Evolutionary conservation across 2,113 vertebrate species (phyloP), one percentile per base, ranked within the genome.

Genomic region (Gavia stellata): DNA sequence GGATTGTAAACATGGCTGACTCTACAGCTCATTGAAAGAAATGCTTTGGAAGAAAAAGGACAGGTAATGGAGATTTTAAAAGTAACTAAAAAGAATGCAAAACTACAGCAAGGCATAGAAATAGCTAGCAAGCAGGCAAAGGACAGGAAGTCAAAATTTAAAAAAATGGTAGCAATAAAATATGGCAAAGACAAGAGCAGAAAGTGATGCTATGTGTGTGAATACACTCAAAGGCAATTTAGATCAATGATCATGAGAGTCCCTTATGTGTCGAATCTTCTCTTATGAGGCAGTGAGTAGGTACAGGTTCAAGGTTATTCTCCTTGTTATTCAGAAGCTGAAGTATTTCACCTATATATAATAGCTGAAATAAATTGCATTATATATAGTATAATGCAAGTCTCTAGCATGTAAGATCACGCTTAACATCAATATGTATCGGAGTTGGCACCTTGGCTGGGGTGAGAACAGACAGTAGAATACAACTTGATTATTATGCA

Each of bases 361-460:
- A n/a, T n/a, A n/a, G n/a, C n/a, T n/a, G n/a, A n/a, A n/a, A n/a
- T n/a, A n/a, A n/a, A n/a, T n/a, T n/a, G n/a, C n/a, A n/a, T n/a
- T n/a, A n/a, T n/a, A n/a, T n/a, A n/a, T n/a, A n/a, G n/a, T n/a
- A n/a, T n/a, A 75, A 67, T 59, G 15, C 33, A 65, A 38, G 9
- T 55, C 40, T 80, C 24, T n/a, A 36, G 36, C 52, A 42, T 67
- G 14, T 17, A 72, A 77, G 16, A 17, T 47, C 14, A 26, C 2
- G 0, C 8, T 21, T 49, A 83, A 28, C 18, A 63, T 8, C 0
- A 1, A 23, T 6, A 17, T 8, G 6, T n/a, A 38, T 24, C 8
- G 2, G 28, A 86, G 18, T 0, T 40, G 4, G 21, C 28, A 81
- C 17, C 33, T 49, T 52, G 38, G 7, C 25, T 45, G 28, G 49